Base-by-base conservation (phyloP, 2,113 vertebrate species). In the Conger conger region DNA sequence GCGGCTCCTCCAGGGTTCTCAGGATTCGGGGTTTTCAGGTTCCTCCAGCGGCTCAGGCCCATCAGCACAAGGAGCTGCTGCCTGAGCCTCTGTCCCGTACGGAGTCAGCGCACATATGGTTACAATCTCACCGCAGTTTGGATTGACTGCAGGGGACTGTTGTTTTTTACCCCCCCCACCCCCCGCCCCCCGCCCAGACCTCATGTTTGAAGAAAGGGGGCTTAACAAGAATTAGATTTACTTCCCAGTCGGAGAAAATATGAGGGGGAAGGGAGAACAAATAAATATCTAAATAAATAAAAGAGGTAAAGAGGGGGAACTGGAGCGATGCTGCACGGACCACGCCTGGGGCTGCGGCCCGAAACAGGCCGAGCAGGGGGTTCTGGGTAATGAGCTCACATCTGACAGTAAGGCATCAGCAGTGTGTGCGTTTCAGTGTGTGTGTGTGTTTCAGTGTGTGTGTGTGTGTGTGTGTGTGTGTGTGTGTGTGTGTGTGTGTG, bases 101-200 rank as follows among this genome's bases (percentile, higher is more conserved):
- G 11, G 79, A 84, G 78, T 86, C 89, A 85, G 84, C 87, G 82
- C 87, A 87, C 89, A 91, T 87, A 83, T 90, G 89, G 89, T 88
- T 90, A 87, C 86, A 89, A 90, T 91, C 90, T 87, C 68, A 78
- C 85, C 73, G 17, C 84, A 89, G 83, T 85, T 87, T 87, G 84
- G 86, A 90, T 79, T 73, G 86, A 90, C 80, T 88, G 83, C 86
- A 80, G 86, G 88, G 88, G 84, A 85, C 84, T 87, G 68, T 73
- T 73, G 20, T 54, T 88, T 87, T 80, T 81, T 36, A 79, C 80
- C 63, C n/a, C n/a, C n/a, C n/a, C n/a, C n/a, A n/a, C n/a, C n/a
- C n/a, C 45, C 45, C 45, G 1, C 40, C n/a, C n/a, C n/a, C 45
- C 45, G 9, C 11, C 40, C 40, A 42, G 79, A 57, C 36, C 63